Evolutionary conservation across 2,113 vertebrate genomes (phyloP), one percentile per base, ranked within the genome.

Genomic region (Entomyzon cyanotis): DNA sequence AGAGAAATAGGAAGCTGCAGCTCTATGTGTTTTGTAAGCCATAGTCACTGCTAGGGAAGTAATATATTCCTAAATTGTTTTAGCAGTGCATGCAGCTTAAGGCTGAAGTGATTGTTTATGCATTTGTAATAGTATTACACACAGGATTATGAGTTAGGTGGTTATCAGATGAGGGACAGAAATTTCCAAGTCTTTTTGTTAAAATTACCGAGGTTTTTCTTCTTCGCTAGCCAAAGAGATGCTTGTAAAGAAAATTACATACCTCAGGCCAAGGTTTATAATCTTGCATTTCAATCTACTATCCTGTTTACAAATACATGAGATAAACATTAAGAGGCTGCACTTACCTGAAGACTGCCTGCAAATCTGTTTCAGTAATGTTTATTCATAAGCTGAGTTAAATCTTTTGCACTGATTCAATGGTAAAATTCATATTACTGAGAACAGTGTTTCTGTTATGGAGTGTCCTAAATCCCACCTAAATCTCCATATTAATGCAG

Each of bases 91-190:
- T 52, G 35, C 39, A 93, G 78, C 52, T 88, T 86, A 93, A 94
- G 15, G 25, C 50, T 90, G n/a, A 92, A 83, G 33, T 30, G 5
- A 63, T 77, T 80, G 59, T 93, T 90, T 74, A 77, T 47, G 39
- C 37, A 84, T 85, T 90, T 89, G 49, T 95, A 95, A 94, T 84
- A 96, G 75, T 65, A 75, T 82, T 91, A 89, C 28, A 53, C 60
- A 55, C 15, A 76, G 62, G 86, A 96, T 95, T 96, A 88, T 33
- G 71, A 92, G 22, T 52, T 77, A 93, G 84, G 49, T 79, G 58
- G 56, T 79, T 94, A 82, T n/a, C 49, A 93, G 75, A 95, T 53
- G 46, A 67, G 62, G 37, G 52, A 89, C 60, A 93, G 75, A 87
- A 47, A 88, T 94, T 95, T 94, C n/a, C 22, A 79, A 64, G 13